Evolutionary conservation across 1,140 invertebrate species (phyloP).

Genomic region (Xylocopa sonorina): DNA sequence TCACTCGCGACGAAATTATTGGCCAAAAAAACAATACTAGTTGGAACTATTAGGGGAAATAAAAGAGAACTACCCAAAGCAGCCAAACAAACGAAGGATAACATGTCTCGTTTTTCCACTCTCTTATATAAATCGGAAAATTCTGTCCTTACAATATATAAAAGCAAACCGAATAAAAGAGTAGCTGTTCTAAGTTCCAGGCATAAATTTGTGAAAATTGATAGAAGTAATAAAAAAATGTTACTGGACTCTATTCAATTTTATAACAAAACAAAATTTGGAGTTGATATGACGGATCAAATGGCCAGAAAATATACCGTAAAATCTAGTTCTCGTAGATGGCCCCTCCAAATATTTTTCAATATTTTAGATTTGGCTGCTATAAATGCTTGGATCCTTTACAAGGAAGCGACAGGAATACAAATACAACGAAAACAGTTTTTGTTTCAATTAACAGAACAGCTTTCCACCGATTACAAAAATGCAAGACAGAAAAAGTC

Average conservation of each 20-base stretch:
- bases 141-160: slow-evolving; percentile 61
- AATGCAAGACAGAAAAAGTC: slow-evolving; percentile 37
- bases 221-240: slow-evolving; percentile 39
- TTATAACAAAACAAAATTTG: slow-evolving; percentile 66
- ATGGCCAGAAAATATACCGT: slow-evolving; percentile 37
- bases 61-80: slow-evolving; percentile 56
- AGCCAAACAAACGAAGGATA: slow-evolving; percentile 58
- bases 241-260: slow-evolving; percentile 58
- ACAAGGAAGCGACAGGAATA: slow-evolving; percentile 43
- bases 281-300: slow-evolving; percentile 57
- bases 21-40: slow-evolving; percentile 51
- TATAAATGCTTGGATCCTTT: slow-evolving; percentile 46
- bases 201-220: slow-evolving; percentile 51
- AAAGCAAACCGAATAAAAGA: slow-evolving; percentile 63
- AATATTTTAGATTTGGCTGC: slow-evolving; percentile 37
- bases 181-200: slow-evolving; percentile 58
- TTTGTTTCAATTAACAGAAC: slow-evolving; percentile 22
- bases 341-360: slow-evolving; percentile 46
- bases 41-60: slow-evolving; percentile 60
- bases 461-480: slow-evolving; percentile 57
- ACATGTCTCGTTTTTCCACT: slow-evolving; percentile 51
- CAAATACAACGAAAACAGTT: slow-evolving; percentile 40
- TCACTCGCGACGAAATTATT: slow-evolving; percentile 35
- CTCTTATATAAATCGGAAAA: slow-evolving; percentile 55
- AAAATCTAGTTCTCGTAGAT: slow-evolving; percentile 30